Conservation (phyloP, 2,888 invertebrate species). For the Sericinus montela region DNA sequence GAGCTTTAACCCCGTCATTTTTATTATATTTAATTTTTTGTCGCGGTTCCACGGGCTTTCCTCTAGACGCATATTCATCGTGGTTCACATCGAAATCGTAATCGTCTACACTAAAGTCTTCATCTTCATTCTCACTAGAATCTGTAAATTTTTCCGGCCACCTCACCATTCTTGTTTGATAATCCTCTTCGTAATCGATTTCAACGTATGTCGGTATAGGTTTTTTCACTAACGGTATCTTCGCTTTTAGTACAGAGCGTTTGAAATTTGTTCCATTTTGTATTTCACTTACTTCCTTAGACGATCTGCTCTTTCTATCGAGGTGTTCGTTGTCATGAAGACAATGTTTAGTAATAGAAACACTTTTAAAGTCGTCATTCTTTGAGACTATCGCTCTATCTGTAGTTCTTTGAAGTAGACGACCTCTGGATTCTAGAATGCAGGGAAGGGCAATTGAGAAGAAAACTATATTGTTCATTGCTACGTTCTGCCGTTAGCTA, state of each 20-base stretch:
- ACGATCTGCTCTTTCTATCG: conserved; percentile 6
- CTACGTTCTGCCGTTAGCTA: conserved; percentile 31
- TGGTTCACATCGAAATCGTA: conserved; percentile 67
- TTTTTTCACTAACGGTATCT: conserved; percentile 45
- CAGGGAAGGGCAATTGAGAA: conserved; percentile 28
- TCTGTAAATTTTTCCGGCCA: conserved; percentile 34
- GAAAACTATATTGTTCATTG: conserved; percentile 38
- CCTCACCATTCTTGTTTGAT: conserved; percentile 41
- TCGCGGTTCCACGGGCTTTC: conserved; percentile 54
- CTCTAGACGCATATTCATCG: conserved; percentile 54
- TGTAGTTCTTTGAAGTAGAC: conserved; percentile 40
- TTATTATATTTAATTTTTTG: conserved; percentile 28
- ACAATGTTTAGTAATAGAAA: conserved; percentile 18
- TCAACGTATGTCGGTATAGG: conserved; percentile 60
- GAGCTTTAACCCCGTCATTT: conserved; percentile 13
- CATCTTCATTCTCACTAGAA: conserved; percentile 59
- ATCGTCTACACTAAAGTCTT: conserved; percentile 62
- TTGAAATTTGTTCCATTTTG: conserved; percentile 8
- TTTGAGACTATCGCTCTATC: conserved; percentile 30
- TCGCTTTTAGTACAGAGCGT: conserved; percentile 16
- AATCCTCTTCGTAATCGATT: conserved; percentile 51
- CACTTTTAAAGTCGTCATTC: conserved; percentile 23
- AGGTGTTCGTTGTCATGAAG: conserved; percentile 15
- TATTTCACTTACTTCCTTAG: conserved; percentile 2
- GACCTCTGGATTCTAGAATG: conserved; percentile 30